Evolutionary conservation across 2,797 vertebrate genomes (phyloP).

Genomic region (Danio jaintianensis): DNA sequence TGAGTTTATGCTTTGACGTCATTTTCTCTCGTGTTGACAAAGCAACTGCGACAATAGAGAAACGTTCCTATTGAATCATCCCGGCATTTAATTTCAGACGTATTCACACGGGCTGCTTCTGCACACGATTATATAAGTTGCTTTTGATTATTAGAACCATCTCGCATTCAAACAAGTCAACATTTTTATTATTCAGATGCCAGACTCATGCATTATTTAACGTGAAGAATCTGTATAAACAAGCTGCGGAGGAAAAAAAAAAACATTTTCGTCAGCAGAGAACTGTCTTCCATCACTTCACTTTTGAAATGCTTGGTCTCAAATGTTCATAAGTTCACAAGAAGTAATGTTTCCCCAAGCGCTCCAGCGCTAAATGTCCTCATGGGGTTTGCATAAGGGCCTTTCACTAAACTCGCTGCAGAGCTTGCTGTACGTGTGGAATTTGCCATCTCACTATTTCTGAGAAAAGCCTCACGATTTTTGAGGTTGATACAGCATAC

Average conservation of each 20-base stretch:
- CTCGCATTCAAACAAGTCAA: slow-evolving; percentile 32
- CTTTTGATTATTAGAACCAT: slow-evolving; percentile 38
- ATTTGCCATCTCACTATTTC: slow-evolving; percentile 3
- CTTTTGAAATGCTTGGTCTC: slow-evolving; percentile 21
- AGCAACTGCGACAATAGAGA: background rate
- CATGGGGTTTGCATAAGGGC: background rate
- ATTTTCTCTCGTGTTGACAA: slow-evolving; percentile 17
- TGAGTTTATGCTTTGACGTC: slow-evolving; percentile 8
- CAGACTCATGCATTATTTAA: slow-evolving; percentile 51
- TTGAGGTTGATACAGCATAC: background rate
- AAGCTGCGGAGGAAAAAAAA: slow-evolving; percentile 17
- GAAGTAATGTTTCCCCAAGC: slow-evolving; percentile 15
- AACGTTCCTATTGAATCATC: background rate
- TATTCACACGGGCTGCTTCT: background rate
- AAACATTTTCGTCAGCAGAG: slow-evolving; percentile 48
- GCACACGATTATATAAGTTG: background rate
- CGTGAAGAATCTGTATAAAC: slow-evolving; percentile 39
- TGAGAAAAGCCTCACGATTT: background rate
- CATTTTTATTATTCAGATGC: slow-evolving; percentile 43
- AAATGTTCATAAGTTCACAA: background rate
- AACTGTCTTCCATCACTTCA: slow-evolving; percentile 24
- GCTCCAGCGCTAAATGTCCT: background rate
- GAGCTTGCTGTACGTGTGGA: background rate
- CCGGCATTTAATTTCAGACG: background rate
- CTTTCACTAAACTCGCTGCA: background rate